These are phyloP conservation scores for Oligia latruncula DNA, from an alignment of 2,888 invertebrate genomes.

Conservation along the genomic window DNA sequence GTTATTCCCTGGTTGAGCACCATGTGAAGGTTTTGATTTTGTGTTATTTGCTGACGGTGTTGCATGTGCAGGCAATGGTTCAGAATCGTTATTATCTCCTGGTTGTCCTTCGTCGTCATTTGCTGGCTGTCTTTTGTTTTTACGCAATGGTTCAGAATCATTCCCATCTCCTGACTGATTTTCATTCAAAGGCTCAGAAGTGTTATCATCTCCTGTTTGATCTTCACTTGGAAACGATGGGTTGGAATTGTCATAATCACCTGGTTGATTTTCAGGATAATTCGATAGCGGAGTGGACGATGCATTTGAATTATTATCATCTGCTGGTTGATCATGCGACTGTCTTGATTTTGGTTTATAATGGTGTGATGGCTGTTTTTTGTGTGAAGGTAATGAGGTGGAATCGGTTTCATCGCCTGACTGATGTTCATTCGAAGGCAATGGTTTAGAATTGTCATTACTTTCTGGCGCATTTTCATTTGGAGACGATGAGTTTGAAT, in stretches of 20 bases:
- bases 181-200: neutral
- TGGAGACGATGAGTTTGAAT: neutral
- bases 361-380: neutral
- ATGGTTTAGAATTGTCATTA: neutral
- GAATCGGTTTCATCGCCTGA: neutral
- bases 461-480: neutral
- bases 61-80: neutral
- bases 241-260: neutral
- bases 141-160: too few relatives aligned
- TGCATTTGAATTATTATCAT: neutral
- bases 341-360: neutral
- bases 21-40: neutral
- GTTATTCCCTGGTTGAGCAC: neutral
- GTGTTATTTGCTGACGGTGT: neutral
- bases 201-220: neutral
- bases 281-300: neutral
- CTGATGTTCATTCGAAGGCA: neutral
- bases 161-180: neutral
- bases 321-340: neutral
- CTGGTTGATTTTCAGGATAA: neutral
- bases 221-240: neutral
- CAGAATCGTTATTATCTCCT: neutral
- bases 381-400: neutral
- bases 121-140: too few relatives aligned
- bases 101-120: too few relatives aligned